Evolutionary conservation across 2,888 invertebrate species (phyloP), one percentile per base, ranked within the genome.

Genomic region (Phalera bucephala): DNA sequence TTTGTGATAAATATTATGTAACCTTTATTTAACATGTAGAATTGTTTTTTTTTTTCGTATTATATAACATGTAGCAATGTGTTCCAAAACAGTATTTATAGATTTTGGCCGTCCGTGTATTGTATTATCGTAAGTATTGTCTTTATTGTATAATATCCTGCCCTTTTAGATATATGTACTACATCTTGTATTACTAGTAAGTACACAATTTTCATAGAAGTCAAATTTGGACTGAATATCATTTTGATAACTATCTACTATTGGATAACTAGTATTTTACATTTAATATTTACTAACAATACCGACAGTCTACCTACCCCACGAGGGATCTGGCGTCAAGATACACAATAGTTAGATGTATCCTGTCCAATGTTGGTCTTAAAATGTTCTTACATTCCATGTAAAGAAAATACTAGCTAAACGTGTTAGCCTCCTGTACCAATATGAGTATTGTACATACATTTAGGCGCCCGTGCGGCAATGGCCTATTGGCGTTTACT

Each of bases 401-500:
- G n/a, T n/a, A n/a, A n/a, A n/a, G n/a, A n/a, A n/a, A n/a, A n/a
- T n/a, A n/a, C n/a, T n/a, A n/a, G n/a, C n/a, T n/a, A n/a, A n/a
- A 17, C 3, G 17, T 17, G 17, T 17, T 17, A 17, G 26, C 23
- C 23, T 12, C 26, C 8, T 2, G 17, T 17, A 5, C 17, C 17
- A n/a, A n/a, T 17, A 3, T 17, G 17, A 3, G 17, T 17, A 17
- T n/a, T 17, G 9, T 22, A 22, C 9, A 22, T 22, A 8, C 2
- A n/a, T 9, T 2, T 22, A 7, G 3, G 9, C 1, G 23, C 20
- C 1, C 17, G 23, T 8, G 17, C 22, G 31, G 12, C 20, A 37
- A 19, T 10, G 40, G 73, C 66, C 68, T 67, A 45, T 72, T 68
- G 74, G 72, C 71, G 43, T 59, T 51, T 68, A 74, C 72, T 76